A percentile compares a stretch with the other conserved stretches of the same genome.
These are phyloP conservation scores for Beroe ovata DNA, from an alignment of 37 sponge, comb jelly and placozoan genomes.

Conservation along the genomic window DNA sequence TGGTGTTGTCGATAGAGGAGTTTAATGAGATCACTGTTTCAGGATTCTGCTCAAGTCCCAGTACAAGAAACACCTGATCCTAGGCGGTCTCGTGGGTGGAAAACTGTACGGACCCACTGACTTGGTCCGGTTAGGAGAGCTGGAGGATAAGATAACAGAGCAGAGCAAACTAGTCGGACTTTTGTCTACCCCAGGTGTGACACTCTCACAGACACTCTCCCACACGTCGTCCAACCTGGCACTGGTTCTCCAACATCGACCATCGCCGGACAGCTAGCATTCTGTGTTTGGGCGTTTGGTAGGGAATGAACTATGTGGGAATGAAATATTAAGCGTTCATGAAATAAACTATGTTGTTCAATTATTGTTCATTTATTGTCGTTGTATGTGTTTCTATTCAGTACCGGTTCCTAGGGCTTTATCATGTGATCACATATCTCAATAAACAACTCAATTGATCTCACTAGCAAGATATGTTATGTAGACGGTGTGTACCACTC, in stretches of 20 bases:
- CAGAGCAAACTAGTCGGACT: slow-evolving; percentile 5
- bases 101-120: slow-evolving; percentile 14
- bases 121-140: not conserved
- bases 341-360: too few relatives aligned
- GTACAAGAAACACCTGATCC: slow-evolving; percentile 34
- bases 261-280: not conserved
- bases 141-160: slow-evolving; percentile 15
- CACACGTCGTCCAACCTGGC: not conserved
- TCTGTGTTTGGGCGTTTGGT: too few relatives aligned
- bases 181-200: not conserved
- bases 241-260: not conserved
- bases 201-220: slow-evolving; percentile 1
- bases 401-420: too few relatives aligned
- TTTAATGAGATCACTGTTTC: not conserved
- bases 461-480: too few relatives aligned
- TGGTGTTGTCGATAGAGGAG: too few relatives aligned
- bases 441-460: too few relatives aligned
- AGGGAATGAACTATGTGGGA: too few relatives aligned
- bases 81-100: slow-evolving; percentile 13
- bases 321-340: too few relatives aligned
- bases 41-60: slow-evolving; percentile 14
- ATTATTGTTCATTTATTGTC: too few relatives aligned
- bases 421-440: too few relatives aligned
- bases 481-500: too few relatives aligned
- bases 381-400: too few relatives aligned